phyloP scores from a whole-genome alignment of 1,140 invertebrate genomes.

The Condylostylus longicornis region DNA sequence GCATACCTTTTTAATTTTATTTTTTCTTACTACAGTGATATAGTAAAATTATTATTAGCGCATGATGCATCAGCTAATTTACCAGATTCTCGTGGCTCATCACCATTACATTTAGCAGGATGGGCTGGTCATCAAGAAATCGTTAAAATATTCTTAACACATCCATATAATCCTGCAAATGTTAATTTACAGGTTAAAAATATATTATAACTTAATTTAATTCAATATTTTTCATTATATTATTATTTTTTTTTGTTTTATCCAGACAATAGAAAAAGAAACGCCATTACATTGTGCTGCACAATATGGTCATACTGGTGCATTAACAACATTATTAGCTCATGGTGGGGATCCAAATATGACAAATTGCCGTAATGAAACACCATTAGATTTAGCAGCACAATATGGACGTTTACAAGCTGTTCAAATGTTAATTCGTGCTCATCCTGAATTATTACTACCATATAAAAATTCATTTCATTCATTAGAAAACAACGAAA shows the following conservation, averaged over 20 bases:
- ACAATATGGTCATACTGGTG: constrained; percentile 83
- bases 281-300: constrained; percentile 87
- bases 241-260: constrained; percentile 14
- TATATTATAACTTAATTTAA: constrained; percentile 3
- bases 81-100: constrained; percentile 68
- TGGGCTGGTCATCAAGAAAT: constrained; percentile 80
- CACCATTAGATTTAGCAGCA: constrained; percentile 83
- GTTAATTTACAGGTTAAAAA: constrained; percentile 62
- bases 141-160: constrained; percentile 57
- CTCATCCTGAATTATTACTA: constrained; percentile 61
- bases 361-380: constrained; percentile 77
- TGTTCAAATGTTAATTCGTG: constrained; percentile 68
- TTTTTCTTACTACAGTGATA: constrained; percentile 48
- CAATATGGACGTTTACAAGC: constrained; percentile 76
- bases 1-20: neutral
- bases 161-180: constrained; percentile 59
- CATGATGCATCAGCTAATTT: constrained; percentile 83
- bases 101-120: constrained; percentile 73
- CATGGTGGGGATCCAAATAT: constrained; percentile 80
- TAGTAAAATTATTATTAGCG: constrained; percentile 68
- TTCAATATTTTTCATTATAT: constrained; percentile 4
- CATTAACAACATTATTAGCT: constrained; percentile 73
- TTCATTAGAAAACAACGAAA: too few species aligned
- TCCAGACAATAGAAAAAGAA: constrained; percentile 82
- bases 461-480: constrained; percentile 44